Conservation (phyloP, 2,888 invertebrate species). For the Imbricaverruca yamaguchii region DNA sequence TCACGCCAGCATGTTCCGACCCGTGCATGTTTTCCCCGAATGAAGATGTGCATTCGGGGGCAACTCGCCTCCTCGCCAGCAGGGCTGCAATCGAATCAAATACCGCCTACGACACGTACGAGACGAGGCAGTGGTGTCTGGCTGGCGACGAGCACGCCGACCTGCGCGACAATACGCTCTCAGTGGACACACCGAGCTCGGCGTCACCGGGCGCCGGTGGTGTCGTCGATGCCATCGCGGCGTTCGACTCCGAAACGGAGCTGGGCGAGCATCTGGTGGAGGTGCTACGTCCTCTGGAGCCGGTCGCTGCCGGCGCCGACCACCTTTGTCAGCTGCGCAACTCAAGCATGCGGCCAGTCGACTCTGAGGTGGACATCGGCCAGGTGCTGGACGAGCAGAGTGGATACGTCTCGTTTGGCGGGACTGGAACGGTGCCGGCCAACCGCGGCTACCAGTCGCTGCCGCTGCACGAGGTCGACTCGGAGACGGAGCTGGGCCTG, state of each 20-base stretch:
- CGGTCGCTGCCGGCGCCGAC: background rate
- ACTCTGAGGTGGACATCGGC: conserved; percentile 1
- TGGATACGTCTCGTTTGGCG: background rate
- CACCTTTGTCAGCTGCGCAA: background rate
- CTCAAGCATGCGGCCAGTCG: background rate
- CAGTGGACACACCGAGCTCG: background rate
- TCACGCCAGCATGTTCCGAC: background rate
- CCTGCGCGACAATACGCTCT: too few species aligned
- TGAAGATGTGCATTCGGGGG: background rate
- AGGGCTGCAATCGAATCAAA: background rate
- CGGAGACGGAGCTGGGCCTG: conserved; percentile 11
- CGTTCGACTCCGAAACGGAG: conserved; percentile 2
- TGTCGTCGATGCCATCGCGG: background rate
- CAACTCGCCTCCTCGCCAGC: background rate
- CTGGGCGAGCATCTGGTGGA: background rate
- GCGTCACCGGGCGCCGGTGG: background rate
- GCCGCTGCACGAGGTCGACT: conserved; percentile 10
- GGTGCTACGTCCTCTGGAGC: background rate
- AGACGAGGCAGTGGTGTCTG: background rate
- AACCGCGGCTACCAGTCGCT: background rate
- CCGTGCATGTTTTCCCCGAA: background rate
- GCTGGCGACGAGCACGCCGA: background rate
- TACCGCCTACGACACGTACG: conserved; percentile 1
- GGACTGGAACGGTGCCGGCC: background rate
- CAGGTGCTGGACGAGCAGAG: conserved; percentile 13